A percentile compares a stretch with the other conserved stretches of the same genome.
Conservation (phyloP, 2,888 invertebrate species). For the Nemoura dubitans region DNA sequence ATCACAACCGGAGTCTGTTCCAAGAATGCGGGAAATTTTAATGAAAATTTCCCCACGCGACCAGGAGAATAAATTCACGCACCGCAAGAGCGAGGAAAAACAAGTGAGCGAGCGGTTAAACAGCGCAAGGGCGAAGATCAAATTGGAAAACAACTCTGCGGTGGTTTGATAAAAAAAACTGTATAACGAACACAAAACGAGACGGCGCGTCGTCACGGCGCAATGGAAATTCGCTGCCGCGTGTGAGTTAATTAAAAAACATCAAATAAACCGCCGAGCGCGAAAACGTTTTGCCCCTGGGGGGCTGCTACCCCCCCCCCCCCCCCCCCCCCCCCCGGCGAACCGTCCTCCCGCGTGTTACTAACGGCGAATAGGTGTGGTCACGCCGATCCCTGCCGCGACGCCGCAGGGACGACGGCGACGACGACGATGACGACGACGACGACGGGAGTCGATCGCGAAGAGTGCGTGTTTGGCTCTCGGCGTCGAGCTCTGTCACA, state of each 20-base stretch:
- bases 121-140: background rate
- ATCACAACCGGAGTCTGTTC: background rate
- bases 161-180: background rate
- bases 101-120: background rate
- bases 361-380: background rate
- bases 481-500: too few relatives aligned
- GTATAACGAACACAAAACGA: too few relatives aligned
- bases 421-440: too few relatives aligned
- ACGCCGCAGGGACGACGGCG: too few relatives aligned
- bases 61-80: background rate
- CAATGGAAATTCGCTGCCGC: background rate
- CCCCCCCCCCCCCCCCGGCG: too few relatives aligned
- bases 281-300: background rate
- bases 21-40: background rate
- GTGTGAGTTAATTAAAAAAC: background rate
- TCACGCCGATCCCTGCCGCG: too few relatives aligned
- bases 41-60: background rate
- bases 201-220: background rate
- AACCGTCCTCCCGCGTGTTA: background rate
- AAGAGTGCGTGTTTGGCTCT: too few relatives aligned
- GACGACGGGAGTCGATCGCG: too few relatives aligned
- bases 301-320: background rate
- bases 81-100: background rate
- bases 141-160: slow-evolving; percentile 3
- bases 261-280: background rate